Base-by-base conservation (phyloP, 2,113 vertebrate species). In the Tachysurus fulvidraco region DNA sequence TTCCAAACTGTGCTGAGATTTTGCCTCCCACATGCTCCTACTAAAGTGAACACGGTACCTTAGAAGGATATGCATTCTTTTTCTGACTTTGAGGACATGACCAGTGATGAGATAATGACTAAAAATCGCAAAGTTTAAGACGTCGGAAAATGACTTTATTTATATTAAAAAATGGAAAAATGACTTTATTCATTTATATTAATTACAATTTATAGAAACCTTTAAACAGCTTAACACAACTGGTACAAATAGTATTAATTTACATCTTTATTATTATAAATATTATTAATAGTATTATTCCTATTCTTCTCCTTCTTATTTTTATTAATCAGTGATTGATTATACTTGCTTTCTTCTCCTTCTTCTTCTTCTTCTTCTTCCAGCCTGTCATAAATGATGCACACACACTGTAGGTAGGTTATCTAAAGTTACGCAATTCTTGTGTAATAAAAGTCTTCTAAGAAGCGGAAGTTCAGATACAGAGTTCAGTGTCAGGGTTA, bases 61-160 rank as follows among this genome's bases (percentile, higher is more conserved):
- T 81, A 17, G 60, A 30, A 81, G 78, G 78, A 81, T 60, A 81
- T 60, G 30, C 30, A 81, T 81, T 81, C 78, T 80, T 60, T 81
- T 60, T 41, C 11, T 60, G 78, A 44, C 57, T 30, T 81, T 41
- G 30, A 60, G 55, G 55, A 79, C 76, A 57, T 79, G 54, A 81
- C 78, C 5, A 41, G 36, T 60, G 55, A 81, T 81, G 78, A 81
- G 78, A 30, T 81, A 81, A 16, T 60, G 55, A 23, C 78, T 60
- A 55, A 9, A 41, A 41, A 60, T 60, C 14, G 36, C 54, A 36
- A 36, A 36, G 36, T 36, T 36, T 36, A 1, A 36, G 36, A 36
- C 36, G 36, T 36, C 36, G 2, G 2, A 36, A 44, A 46, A 41
- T 73, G 46, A 46, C 44, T 46, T 73, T 0, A 23, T 73, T 73